Percentiles rank a stretch among this genome's conserved stretches.
Evolutionary conservation across 2,888 invertebrate genomes (phyloP).

Genomic region (Hirtodrosophila duncani): DNA sequence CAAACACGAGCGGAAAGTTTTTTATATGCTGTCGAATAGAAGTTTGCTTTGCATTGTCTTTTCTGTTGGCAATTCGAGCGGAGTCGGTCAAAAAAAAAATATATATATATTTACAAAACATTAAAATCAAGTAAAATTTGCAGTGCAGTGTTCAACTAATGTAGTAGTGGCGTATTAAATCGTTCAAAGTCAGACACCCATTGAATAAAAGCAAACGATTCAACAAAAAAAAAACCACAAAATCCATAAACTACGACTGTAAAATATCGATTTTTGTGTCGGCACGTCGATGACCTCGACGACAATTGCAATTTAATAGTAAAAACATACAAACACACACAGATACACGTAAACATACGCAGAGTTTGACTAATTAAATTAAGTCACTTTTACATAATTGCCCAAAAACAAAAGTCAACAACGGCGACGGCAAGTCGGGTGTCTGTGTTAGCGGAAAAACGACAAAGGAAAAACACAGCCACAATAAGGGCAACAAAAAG

Average conservation of each 20-base stretch:
- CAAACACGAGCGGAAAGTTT: slow-evolving; percentile 69
- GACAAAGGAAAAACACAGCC: slow-evolving; percentile 32
- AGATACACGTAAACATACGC: slow-evolving; percentile 5
- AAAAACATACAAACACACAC: slow-evolving; percentile 4
- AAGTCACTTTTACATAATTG: slow-evolving; percentile 65
- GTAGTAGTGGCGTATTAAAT: slow-evolving; percentile 8
- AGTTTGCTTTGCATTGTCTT: slow-evolving; percentile 48
- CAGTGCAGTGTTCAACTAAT: slow-evolving; percentile 9
- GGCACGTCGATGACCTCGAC: slow-evolving; percentile 65
- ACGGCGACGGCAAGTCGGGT: slow-evolving; percentile 19
- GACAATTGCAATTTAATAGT: slow-evolving; percentile 13
- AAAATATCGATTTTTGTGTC: slow-evolving; percentile 57
- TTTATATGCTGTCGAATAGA: slow-evolving; percentile 22
- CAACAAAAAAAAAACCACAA: slow-evolving; percentile 11
- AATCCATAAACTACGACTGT: slow-evolving; percentile 20
- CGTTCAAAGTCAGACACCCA: slow-evolving; percentile 6
- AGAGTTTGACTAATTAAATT: slow-evolving; percentile 40
- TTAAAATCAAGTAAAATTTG: slow-evolving; percentile 20
- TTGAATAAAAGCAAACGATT: slow-evolving; percentile 12
- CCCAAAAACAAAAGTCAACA: slow-evolving; percentile 40
- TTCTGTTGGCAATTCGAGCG: slow-evolving; percentile 47
- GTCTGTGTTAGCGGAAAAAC: slow-evolving; percentile 39
- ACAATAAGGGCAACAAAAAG: slow-evolving; percentile 19
- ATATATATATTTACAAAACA: too few species aligned
- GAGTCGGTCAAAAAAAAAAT: slow-evolving; percentile 40